These are phyloP conservation scores for Aspidiotus destructor DNA, from an alignment of 2,888 invertebrate genomes.

Conservation along the genomic window DNA sequence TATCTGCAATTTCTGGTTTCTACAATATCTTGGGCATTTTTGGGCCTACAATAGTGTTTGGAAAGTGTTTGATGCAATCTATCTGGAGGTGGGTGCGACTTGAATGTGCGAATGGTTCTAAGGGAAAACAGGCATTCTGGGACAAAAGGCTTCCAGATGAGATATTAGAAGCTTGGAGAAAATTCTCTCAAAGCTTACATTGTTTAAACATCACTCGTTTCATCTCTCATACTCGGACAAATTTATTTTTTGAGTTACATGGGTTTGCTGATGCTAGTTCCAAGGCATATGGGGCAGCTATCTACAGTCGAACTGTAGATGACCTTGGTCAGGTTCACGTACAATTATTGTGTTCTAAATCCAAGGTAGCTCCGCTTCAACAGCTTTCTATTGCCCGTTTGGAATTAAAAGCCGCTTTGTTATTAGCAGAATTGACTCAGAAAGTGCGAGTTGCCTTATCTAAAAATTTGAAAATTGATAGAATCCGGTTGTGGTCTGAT, in stretches of 20 bases:
- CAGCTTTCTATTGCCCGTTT: constrained; percentile 36
- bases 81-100: no score
- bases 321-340: background rate
- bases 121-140: no score
- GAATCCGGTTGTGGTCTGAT: constrained; percentile 35
- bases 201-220: no score
- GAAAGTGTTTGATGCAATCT: no score
- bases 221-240: no score
- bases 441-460: constrained; percentile 25
- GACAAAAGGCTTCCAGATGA: no score
- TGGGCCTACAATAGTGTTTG: no score
- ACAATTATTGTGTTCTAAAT: constrained; percentile 38
- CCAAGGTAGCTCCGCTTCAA: constrained; percentile 39
- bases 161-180: no score
- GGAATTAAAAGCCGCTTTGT: constrained; percentile 37
- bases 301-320: constrained; percentile 35
- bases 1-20: no score
- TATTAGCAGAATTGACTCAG: constrained; percentile 34
- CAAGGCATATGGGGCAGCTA: constrained; percentile 36
- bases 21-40: no score
- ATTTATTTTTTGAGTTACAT: constrained; percentile 32
- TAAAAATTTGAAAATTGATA: constrained; percentile 3
- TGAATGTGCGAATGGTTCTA: no score
- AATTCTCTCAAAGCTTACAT: no score
- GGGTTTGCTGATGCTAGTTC: constrained; percentile 37